Evolutionary conservation across 2,888 invertebrate species (phyloP), one percentile per base, ranked within the genome.

Genomic region (Coenonympha arcania): DNA sequence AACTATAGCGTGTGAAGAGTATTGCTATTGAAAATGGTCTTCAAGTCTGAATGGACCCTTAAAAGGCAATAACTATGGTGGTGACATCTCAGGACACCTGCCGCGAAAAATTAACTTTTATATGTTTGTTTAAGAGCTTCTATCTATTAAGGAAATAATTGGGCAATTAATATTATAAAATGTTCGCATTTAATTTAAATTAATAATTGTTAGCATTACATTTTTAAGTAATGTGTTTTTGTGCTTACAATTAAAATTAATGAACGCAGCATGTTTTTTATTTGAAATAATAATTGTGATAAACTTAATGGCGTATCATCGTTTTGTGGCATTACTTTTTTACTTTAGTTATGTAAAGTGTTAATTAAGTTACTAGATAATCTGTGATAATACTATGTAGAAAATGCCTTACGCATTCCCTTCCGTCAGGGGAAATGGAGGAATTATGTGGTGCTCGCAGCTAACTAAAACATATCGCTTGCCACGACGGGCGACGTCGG

Each of bases 101-200:
- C 52, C 49, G 49, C 33, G 45, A 13, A 43, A 46, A 42, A 41
- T 40, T 45, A 22, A 43, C 22, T 48, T 40, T 40, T 44, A 28
- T n/a, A 40, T 40, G 41, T 41, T 41, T 41, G 19, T 48, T 40
- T 48, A 52, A 52, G 34, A 44, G 48, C 39, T 48, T 28, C 44
- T 30, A 48, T 52, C 52, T 45, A 52, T 41, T 43, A 16, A 48
- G 44, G 40, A 48, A 48, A 52, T 52, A 52, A 52, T 48, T 48
- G 44, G 44, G 24, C 44, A 34, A 34, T 48, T 52, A 40, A 52
- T 48, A 30, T 41, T 48, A 30, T 8, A 28, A 41, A 41, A 41
- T 30, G 30, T 30, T 18, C 41, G n/a, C 41, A 18, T 13, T 41
- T 41, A 28, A 41, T 41, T 30, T 8, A 19, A 41, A 41, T 41